phyloP scores from a whole-genome alignment of 2,888 invertebrate species.

The Dusona sp. region DNA sequence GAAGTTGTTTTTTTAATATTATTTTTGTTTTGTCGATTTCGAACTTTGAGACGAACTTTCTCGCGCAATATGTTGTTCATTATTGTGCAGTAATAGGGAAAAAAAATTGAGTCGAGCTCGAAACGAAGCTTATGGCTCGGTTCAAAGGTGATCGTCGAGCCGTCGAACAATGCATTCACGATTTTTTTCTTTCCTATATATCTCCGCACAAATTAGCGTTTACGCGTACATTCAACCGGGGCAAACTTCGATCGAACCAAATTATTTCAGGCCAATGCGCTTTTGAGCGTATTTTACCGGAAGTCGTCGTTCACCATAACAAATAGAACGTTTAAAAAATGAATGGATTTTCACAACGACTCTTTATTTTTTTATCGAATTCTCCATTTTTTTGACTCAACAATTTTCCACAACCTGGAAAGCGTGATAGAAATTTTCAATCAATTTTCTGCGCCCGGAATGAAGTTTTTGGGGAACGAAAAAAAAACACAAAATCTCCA shows the following conservation, averaged over 20 bases:
- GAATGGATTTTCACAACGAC: neutral
- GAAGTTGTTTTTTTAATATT: no score
- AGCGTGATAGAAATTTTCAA: neutral
- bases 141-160: slow-evolving; percentile 82
- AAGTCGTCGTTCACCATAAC: neutral
- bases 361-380: neutral
- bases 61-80: slow-evolving; percentile 28
- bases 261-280: slow-evolving; percentile 1
- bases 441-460: neutral
- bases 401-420: neutral
- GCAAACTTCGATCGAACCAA: neutral
- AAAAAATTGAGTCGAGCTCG: slow-evolving; percentile 20
- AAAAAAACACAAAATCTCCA: neutral
- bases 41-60: neutral
- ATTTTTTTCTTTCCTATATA: neutral
- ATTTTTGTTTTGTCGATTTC: slow-evolving; percentile 4
- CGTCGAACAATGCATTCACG: slow-evolving; percentile 77
- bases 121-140: slow-evolving; percentile 79
- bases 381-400: neutral
- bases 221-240: neutral
- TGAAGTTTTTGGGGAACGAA: neutral
- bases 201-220: no score
- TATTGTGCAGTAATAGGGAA: slow-evolving; percentile 11
- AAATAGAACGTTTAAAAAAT: neutral
- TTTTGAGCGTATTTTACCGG: neutral